Conservation (phyloP, 2,797 vertebrate species). For the Acomys russatus region DNA sequence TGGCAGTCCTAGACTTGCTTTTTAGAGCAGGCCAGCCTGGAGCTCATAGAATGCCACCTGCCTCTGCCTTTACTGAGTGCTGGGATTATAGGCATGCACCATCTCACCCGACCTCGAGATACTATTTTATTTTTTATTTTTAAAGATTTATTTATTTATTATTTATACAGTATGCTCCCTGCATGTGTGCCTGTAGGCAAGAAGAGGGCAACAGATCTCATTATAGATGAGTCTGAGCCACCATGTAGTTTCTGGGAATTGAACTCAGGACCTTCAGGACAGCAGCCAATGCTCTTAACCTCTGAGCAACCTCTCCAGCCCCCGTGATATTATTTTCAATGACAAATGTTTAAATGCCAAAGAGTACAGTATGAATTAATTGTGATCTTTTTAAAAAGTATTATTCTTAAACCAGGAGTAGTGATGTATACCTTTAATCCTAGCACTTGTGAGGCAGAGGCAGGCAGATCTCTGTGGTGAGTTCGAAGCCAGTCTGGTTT, state of each 20-base stretch:
- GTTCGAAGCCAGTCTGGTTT: no score
- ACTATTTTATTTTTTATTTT: neutral
- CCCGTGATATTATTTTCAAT: neutral
- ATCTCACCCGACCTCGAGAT: no score
- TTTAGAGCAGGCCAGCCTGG: no score
- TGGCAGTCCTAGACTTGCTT: no score
- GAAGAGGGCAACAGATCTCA: neutral
- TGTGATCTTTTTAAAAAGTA: neutral
- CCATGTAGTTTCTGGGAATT: neutral
- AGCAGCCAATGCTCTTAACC: neutral
- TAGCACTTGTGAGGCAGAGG: no score
- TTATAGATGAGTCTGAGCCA: neutral
- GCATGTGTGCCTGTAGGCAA: neutral
- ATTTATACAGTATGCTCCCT: neutral
- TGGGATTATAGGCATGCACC: no score
- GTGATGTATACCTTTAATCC: no score
- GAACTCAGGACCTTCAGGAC: neutral
- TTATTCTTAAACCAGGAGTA: no score
- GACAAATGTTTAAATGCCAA: slow-evolving; percentile 46
- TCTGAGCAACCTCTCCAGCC: neutral
- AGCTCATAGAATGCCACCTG: no score
- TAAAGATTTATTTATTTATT: neutral
- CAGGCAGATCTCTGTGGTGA: no score
- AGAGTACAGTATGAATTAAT: slow-evolving; percentile 53
- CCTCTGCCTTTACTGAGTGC: no score